Percentiles rank a stretch among this genome's conserved stretches.
phyloP scores from a whole-genome alignment of 2,113 vertebrate genomes.

The Antechinus stuartii region DNA sequence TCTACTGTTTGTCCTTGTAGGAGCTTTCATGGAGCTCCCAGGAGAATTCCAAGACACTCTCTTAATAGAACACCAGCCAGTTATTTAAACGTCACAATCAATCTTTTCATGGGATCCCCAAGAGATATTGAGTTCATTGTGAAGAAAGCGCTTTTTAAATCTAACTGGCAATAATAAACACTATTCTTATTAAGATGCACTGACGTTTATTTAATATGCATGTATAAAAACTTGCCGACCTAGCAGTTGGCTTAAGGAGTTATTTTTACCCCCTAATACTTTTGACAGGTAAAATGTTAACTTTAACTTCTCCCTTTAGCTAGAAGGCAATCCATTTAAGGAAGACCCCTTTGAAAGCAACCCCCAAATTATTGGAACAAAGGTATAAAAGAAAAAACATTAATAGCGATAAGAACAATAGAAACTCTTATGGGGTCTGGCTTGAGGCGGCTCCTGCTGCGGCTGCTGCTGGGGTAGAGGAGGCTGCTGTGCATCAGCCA shows the following conservation, averaged over 20 bases:
- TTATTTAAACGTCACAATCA: background rate
- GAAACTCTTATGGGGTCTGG: background rate
- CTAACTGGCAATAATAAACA: background rate
- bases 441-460: background rate
- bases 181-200: background rate
- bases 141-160: background rate
- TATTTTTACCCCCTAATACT: background rate
- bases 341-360: background rate
- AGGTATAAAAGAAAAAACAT: background rate
- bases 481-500: background rate
- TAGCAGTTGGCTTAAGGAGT: background rate
- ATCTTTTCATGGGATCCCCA: background rate
- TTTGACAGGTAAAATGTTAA: background rate
- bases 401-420: background rate
- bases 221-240: background rate
- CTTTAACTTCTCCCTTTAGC: background rate
- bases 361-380: background rate
- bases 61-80: background rate
- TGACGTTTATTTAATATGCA: background rate
- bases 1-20: background rate
- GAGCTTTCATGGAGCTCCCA: background rate
- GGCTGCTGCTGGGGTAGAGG: background rate
- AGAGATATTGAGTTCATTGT: background rate
- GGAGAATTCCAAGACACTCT: background rate
- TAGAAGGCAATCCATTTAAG: background rate